Percentiles rank a stretch among this genome's conserved stretches.
Conservation (phyloP, 2,113 vertebrate species). For the Cebidichthys violaceus region DNA sequence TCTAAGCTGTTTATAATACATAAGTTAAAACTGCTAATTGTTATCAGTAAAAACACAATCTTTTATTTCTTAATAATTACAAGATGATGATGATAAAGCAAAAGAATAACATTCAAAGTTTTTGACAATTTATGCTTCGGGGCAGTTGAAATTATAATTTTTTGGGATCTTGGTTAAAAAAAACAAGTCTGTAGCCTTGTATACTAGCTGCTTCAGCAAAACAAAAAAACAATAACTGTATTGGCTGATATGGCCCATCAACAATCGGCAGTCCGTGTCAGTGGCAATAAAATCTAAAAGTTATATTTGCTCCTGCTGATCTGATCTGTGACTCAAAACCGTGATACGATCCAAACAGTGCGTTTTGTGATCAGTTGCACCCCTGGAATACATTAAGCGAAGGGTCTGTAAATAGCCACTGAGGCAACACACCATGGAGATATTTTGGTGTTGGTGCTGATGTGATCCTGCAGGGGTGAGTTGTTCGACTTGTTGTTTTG, state of each 20-base stretch:
- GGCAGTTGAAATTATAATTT: background rate
- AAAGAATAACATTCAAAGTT: background rate
- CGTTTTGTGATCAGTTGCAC: background rate
- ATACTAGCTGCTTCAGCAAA: background rate
- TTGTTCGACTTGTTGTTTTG: constrained; percentile 22
- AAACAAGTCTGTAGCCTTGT: background rate
- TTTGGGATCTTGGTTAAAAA: background rate
- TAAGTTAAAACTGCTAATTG: too few species aligned
- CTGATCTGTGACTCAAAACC: background rate
- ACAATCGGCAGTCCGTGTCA: too few species aligned
- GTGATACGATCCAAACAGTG: background rate
- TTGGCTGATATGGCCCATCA: background rate
- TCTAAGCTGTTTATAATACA: too few species aligned
- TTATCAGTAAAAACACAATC: too few species aligned
- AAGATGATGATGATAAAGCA: too few species aligned
- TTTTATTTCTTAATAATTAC: too few species aligned
- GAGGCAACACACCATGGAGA: background rate
- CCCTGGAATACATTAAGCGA: background rate
- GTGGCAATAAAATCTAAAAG: background rate
- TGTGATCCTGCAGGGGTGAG: background rate
- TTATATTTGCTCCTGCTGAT: background rate
- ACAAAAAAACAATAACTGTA: background rate
- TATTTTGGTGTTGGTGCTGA: background rate
- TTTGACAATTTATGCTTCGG: background rate
- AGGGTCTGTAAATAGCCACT: constrained; percentile 20